Conservation (phyloP, 2,113 vertebrate genomes). For the Grus americana region DNA sequence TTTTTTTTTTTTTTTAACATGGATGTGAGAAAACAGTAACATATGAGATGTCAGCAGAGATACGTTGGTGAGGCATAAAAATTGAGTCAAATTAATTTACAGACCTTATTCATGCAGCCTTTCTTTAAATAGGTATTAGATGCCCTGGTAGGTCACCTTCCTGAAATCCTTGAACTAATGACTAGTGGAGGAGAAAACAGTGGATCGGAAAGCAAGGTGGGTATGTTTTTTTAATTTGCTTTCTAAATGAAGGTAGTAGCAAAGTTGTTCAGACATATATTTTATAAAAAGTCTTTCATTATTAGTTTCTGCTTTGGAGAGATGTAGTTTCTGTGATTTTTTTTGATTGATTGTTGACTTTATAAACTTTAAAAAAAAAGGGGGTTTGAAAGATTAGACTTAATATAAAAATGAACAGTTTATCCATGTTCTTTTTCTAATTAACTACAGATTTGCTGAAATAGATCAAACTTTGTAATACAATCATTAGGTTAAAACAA, state of each 20-base stretch:
- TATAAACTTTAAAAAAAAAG: not conserved
- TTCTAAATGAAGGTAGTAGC: not conserved
- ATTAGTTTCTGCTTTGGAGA: not conserved
- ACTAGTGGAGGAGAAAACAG: constrained; percentile 83
- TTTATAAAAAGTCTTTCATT: not conserved
- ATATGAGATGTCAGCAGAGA: not conserved
- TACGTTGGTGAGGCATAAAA: not conserved
- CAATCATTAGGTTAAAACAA: not conserved
- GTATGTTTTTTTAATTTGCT: not conserved
- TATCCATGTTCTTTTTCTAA: not conserved
- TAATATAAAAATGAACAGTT: not conserved
- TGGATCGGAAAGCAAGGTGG: constrained; percentile 86
- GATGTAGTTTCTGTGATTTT: not conserved
- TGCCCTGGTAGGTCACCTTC: constrained; percentile 87
- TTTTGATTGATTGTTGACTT: not conserved
- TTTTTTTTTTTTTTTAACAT: not conserved
- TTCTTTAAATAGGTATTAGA: constrained; percentile 86
- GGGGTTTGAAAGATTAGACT: not conserved
- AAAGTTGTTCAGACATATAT: not conserved
- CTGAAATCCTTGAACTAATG: constrained; percentile 90
- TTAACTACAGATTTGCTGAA: not conserved
- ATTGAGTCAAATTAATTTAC: not conserved
- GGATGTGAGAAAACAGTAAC: not conserved
- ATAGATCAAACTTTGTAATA: not conserved
- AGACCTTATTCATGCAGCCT: constrained; percentile 12